Conservation (phyloP, 2,797 vertebrate species). For the Phalloptychus januarius region DNA sequence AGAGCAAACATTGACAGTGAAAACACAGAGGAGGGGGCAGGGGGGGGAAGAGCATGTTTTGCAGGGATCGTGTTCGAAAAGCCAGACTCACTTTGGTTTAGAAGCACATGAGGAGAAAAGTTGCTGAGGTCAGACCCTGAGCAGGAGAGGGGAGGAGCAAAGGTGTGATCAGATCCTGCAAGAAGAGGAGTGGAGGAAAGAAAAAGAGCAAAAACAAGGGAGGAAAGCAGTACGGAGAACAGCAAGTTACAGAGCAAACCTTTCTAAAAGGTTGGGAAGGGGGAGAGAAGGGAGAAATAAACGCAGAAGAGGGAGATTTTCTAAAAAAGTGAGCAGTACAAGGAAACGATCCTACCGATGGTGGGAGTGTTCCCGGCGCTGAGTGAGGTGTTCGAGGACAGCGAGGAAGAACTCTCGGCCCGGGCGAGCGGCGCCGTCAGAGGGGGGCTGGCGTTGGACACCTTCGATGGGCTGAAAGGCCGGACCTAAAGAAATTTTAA, state of each 20-base stretch:
- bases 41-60: background rate
- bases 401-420: conserved; percentile 95
- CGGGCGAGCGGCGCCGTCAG: conserved; percentile 90
- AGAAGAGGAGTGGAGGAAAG: conserved; percentile 43
- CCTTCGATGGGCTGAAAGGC: conserved; percentile 92
- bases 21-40: background rate
- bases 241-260: conserved; percentile 29
- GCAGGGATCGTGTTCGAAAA: conserved; percentile 7
- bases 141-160: conserved; percentile 53
- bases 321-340: background rate
- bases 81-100: conserved; percentile 73
- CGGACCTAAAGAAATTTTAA: conserved; percentile 81
- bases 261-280: conserved; percentile 22
- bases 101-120: conserved; percentile 64
- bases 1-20: background rate
- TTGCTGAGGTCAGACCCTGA: conserved; percentile 67
- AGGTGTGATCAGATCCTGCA: conserved; percentile 63
- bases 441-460: conserved; percentile 88
- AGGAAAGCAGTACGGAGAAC: conserved; percentile 1
- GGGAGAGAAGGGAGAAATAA: conserved; percentile 18
- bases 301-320: background rate
- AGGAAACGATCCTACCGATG: conserved; percentile 81
- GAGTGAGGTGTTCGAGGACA: conserved; percentile 93
- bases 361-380: conserved; percentile 95
- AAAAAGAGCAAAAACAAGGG: background rate